Evolutionary conservation across 2,888 invertebrate genomes (phyloP), one percentile per base, ranked within the genome.

Genomic region (Temnothorax rugatulus): DNA sequence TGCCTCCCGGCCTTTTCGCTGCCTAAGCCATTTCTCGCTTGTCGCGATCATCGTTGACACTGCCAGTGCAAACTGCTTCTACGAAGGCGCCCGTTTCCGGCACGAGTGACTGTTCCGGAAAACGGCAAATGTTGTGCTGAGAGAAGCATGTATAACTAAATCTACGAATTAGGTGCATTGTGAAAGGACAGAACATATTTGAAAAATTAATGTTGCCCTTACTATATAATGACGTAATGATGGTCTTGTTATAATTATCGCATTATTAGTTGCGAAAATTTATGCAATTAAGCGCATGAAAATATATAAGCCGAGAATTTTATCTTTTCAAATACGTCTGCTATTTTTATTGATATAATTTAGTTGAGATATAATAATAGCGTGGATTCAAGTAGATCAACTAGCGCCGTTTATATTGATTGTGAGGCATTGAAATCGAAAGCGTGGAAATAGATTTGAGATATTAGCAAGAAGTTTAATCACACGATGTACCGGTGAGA

Each of bases 1-100:
- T 88, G 81, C 86, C 86, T 84, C 85, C 84, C 85, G 83, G 71
- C 83, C 52, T 15, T 63, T 34, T 54, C 54, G 29, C 66, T 68
- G 74, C 74, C 59, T 73, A 73, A 79, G 74, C 74, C 69, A 69
- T 84, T 84, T 77, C 88, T 84, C 86, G 69, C 66, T 41, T 64
- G 61, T 79, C 54, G 81, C 59, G 79, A 85, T 83, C 82, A 79
- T 87, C 87, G 84, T 83, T 73, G 82, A 82, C 90, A 85, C 50
- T 68, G 81, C 64, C 76, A 44, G 66, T 38, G 74, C 79, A 81
- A 81, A 81, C 79, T 59, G 75, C 75, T 81, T 81, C 79, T 25
- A 81, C 79, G 79, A 81, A 81, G 59, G 34, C 38, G 79, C 18
- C 38, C 47, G 59, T 81, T 59, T 38, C 34, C 59, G 61, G 69